phyloP scores from a whole-genome alignment of 2,888 invertebrate species.

The Chalcosyrphus nemorum region DNA sequence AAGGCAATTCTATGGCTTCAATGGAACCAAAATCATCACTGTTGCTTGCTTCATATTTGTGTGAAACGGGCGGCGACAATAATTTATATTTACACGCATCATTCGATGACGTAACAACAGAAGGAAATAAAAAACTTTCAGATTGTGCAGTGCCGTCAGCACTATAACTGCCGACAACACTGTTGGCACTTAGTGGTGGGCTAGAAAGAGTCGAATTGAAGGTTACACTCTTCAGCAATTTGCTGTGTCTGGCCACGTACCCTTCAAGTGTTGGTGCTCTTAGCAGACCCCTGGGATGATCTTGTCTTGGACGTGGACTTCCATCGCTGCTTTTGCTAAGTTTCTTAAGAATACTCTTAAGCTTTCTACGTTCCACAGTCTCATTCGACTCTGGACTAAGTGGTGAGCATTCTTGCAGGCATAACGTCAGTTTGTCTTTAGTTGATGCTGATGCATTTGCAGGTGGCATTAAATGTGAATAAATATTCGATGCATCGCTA shows the following conservation, averaged over 20 bases:
- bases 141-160: slow-evolving; percentile 70
- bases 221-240: slow-evolving; percentile 94
- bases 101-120: slow-evolving; percentile 62
- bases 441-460: slow-evolving; percentile 78
- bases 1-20: slow-evolving; percentile 44
- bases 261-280: slow-evolving; percentile 93
- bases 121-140: slow-evolving; percentile 68
- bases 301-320: slow-evolving; percentile 67
- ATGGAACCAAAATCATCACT: slow-evolving; percentile 27
- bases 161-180: slow-evolving; percentile 68
- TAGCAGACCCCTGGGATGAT: slow-evolving; percentile 87
- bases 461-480: slow-evolving; percentile 80
- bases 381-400: slow-evolving; percentile 89
- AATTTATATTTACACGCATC: slow-evolving; percentile 68
- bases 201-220: slow-evolving; percentile 94
- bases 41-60: slow-evolving; percentile 42
- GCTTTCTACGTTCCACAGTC: slow-evolving; percentile 89
- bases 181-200: slow-evolving; percentile 85
- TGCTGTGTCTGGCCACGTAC: slow-evolving; percentile 93
- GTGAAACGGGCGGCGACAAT: slow-evolving; percentile 56
- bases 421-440: slow-evolving; percentile 62
- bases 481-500: slow-evolving; percentile 90
- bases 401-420: slow-evolving; percentile 79
- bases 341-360: slow-evolving; percentile 93
- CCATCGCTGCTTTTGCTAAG: slow-evolving; percentile 85